Percentiles rank a stretch among this genome's conserved stretches.
Evolutionary conservation across 2,888 invertebrate genomes (phyloP).

Genomic region (Polymixis lichenea): DNA sequence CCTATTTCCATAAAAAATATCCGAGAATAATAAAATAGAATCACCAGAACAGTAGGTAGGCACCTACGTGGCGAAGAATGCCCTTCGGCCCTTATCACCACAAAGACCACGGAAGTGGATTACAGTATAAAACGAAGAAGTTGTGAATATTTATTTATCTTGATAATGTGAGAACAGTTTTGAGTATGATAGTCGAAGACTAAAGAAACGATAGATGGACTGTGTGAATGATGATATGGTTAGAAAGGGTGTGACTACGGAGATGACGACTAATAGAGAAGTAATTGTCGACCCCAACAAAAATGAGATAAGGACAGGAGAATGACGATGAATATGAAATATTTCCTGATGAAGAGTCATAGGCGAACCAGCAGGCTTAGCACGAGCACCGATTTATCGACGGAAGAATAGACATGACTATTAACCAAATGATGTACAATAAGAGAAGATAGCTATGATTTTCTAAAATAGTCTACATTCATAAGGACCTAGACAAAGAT

Average conservation of each 20-base stretch:
- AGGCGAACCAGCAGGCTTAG: too few relatives aligned
- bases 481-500: too few relatives aligned
- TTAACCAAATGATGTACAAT: too few relatives aligned
- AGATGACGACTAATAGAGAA: neutral
- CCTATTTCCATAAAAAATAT: neutral
- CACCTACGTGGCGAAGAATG: neutral
- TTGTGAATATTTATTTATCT: neutral
- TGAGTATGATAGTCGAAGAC: neutral
- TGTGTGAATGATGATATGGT: neutral
- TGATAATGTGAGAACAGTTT: neutral
- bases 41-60: too few relatives aligned
- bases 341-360: neutral
- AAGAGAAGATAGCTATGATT: too few relatives aligned
- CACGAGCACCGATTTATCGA: too few relatives aligned
- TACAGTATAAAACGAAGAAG: neutral
- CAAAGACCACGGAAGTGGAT: neutral
- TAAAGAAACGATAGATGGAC: neutral
- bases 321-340: neutral
- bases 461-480: too few relatives aligned
- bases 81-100: neutral
- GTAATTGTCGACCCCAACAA: fast-evolving
- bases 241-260: neutral
- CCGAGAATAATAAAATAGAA: too few relatives aligned
- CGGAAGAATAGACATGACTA: too few relatives aligned
- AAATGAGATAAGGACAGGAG: neutral